Conservation (phyloP, 2,888 invertebrate genomes). For the Horisme vitalbata region DNA sequence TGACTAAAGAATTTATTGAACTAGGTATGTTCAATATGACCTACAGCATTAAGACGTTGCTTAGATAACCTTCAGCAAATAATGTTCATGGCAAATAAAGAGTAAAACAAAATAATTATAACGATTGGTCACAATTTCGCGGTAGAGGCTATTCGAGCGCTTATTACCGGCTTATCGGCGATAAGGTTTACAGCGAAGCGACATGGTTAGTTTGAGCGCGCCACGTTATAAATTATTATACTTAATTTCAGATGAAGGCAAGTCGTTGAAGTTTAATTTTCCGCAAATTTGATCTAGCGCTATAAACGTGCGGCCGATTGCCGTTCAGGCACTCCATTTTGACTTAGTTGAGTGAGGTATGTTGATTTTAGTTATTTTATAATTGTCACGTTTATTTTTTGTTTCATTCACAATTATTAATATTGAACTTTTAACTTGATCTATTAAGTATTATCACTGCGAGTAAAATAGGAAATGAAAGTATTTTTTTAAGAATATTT, state of each 20-base stretch:
- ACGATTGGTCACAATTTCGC: constrained; percentile 67
- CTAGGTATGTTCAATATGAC: too few species aligned
- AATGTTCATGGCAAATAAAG: constrained; percentile 32
- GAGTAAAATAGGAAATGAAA: too few species aligned
- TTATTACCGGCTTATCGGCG: constrained; percentile 69
- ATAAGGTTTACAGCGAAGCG: constrained; percentile 74
- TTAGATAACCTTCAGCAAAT: constrained; percentile 32
- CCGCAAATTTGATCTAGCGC: constrained; percentile 77
- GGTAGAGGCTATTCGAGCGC: constrained; percentile 65
- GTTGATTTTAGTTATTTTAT: too few species aligned
- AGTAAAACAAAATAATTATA: constrained; percentile 65
- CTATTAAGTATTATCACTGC: too few species aligned
- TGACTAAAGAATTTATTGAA: too few species aligned
- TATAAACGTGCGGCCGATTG: constrained; percentile 52
- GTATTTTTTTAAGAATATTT: too few species aligned
- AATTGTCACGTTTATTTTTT: too few species aligned
- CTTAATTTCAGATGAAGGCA: constrained; percentile 66
- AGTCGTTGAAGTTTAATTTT: constrained; percentile 73
- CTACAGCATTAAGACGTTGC: too few species aligned
- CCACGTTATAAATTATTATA: constrained; percentile 77
- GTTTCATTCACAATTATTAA: too few species aligned
- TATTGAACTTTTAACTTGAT: too few species aligned
- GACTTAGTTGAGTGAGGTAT: constrained; percentile 16
- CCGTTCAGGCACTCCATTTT: constrained; percentile 22
- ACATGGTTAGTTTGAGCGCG: constrained; percentile 78